Percentiles rank a stretch among this genome's conserved stretches.
Evolutionary conservation across 2,888 invertebrate species (phyloP).

Genomic region (Chelonus formosanus): DNA sequence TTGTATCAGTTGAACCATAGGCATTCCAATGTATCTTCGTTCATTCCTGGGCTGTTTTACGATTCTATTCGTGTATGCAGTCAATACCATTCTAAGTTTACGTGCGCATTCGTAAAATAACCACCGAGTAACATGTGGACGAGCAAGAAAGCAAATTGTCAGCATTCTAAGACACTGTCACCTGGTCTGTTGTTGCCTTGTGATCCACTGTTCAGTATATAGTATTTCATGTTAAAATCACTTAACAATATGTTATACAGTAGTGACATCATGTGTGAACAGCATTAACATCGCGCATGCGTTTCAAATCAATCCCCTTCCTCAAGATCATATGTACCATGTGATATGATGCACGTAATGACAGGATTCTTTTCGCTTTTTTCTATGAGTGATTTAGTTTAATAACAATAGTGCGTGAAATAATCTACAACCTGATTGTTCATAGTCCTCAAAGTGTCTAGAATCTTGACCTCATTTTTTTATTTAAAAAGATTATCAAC

Average conservation of each 20-base stretch:
- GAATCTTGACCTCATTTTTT: no score
- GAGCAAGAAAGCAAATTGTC: background rate
- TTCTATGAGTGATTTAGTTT: no score
- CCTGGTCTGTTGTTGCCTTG: conserved; percentile 5
- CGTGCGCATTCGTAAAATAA: conserved; percentile 10
- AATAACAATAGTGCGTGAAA: no score
- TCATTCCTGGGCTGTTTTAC: background rate
- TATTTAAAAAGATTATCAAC: no score
- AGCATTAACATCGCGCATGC: background rate
- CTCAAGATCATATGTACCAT: background rate
- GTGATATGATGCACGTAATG: no score
- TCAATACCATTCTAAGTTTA: conserved; percentile 17
- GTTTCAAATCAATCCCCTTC: no score
- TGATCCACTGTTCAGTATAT: background rate
- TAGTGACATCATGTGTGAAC: no score
- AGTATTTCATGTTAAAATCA: background rate
- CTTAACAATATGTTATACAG: background rate
- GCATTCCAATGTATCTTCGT: background rate
- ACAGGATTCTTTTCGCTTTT: no score
- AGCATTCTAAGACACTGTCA: conserved; percentile 3
- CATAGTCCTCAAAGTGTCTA: no score
- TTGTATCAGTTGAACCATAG: background rate
- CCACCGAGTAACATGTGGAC: conserved; percentile 3
- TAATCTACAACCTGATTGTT: no score
- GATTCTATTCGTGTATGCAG: conserved; percentile 17